Evolutionary conservation across 1,140 invertebrate genomes (phyloP).

Genomic region (Bombyx mandarina): DNA sequence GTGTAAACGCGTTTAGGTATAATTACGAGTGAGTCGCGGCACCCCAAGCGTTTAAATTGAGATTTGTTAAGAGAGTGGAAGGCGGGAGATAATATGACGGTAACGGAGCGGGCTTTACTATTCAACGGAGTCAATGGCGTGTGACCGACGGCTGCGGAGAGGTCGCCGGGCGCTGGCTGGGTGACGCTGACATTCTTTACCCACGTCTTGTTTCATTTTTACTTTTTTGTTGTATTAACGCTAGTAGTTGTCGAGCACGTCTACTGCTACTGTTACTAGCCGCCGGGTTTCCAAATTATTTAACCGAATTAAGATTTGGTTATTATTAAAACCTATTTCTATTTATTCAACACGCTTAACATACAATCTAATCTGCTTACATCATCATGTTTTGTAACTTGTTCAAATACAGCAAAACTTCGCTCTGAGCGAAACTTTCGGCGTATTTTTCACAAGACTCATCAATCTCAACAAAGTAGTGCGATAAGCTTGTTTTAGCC

Average conservation of each 20-base stretch:
- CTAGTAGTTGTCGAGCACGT: slow-evolving; percentile 18
- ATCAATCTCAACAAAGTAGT: slow-evolving; percentile 37
- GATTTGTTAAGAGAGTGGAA: slow-evolving; percentile 43
- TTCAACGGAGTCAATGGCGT: slow-evolving; percentile 58
- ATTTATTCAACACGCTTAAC: too few relatives aligned
- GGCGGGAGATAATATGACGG: slow-evolving; percentile 43
- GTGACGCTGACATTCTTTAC: slow-evolving; percentile 57
- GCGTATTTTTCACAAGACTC: slow-evolving; percentile 17
- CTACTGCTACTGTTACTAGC: slow-evolving; percentile 10
- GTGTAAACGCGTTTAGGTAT: slow-evolving; percentile 8
- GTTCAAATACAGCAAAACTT: too few relatives aligned
- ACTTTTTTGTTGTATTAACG: slow-evolving; percentile 13
- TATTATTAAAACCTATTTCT: too few relatives aligned
- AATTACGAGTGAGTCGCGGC: slow-evolving; percentile 20
- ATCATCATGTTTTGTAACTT: too few relatives aligned
- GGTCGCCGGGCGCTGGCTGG: slow-evolving; percentile 38
- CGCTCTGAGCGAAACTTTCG: neutral
- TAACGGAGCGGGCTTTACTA: slow-evolving; percentile 37
- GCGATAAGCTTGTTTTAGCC: slow-evolving; percentile 40
- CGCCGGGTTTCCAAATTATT: neutral
- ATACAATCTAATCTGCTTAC: too few relatives aligned
- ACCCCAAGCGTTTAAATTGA: slow-evolving; percentile 30
- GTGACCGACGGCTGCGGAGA: slow-evolving; percentile 47
- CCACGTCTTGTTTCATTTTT: slow-evolving; percentile 38
- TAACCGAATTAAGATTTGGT: too few relatives aligned